These are phyloP conservation scores for Amblyjoppa fuscipennis DNA, from an alignment of 2,888 invertebrate genomes.

Conservation along the genomic window DNA sequence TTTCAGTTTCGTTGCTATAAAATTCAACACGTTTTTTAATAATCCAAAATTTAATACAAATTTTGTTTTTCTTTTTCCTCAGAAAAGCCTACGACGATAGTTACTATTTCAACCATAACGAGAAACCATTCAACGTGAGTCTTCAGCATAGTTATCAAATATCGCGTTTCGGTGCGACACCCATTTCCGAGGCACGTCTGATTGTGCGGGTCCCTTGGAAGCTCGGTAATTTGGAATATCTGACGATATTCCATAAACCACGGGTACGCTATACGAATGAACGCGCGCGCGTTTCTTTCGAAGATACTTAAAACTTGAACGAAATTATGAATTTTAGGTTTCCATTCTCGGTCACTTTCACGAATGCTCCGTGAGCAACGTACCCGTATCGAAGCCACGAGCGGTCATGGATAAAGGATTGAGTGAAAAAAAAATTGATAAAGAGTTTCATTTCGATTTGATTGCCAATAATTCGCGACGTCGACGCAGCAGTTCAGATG, in stretches of 20 bases:
- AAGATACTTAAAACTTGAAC: conserved; percentile 9
- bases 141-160: conserved; percentile 78
- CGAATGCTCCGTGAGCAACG: conserved; percentile 68
- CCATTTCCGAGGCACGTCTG: conserved; percentile 71
- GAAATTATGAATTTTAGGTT: conserved; percentile 64
- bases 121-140: conserved; percentile 67
- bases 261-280: conserved; percentile 65
- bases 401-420: conserved; percentile 3
- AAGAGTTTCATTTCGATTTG: conserved; percentile 42
- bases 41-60: not conserved
- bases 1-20: not conserved
- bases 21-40: not conserved
- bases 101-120: conserved; percentile 69
- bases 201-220: conserved; percentile 72
- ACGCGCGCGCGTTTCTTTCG: not conserved
- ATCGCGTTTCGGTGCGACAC: conserved; percentile 74
- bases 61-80: conserved; percentile 8
- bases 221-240: conserved; percentile 53
- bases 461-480: conserved; percentile 44
- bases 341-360: conserved; percentile 69
- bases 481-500: conserved; percentile 26
- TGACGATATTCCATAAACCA: conserved; percentile 69
- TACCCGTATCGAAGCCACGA: conserved; percentile 33
- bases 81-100: conserved; percentile 75
- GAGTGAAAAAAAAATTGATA: not conserved